Conservation (phyloP, 1,140 invertebrate species). For the Octopus bimaculoides region DNA sequence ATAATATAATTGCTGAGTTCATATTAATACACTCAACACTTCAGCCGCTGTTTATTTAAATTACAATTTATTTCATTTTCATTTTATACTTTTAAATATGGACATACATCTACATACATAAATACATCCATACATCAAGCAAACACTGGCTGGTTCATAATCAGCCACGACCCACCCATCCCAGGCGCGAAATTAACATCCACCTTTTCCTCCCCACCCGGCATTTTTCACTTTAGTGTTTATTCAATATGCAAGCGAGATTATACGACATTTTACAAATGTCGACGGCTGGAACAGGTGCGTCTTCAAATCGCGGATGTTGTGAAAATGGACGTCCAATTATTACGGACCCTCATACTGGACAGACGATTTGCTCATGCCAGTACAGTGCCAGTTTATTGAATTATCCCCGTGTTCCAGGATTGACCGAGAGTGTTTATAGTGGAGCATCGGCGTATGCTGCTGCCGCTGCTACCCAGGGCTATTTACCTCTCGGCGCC, state of each 20-base stretch:
- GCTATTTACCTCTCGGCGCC: conserved; percentile 45
- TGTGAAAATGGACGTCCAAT: conserved; percentile 91
- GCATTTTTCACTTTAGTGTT: no score
- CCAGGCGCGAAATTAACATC: no score
- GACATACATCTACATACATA: no score
- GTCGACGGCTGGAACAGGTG: conserved; percentile 28
- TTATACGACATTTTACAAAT: conserved; percentile 30
- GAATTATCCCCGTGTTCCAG: conserved; percentile 65
- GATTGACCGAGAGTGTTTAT: conserved; percentile 53
- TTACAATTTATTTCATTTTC: no score
- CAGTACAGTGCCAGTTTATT: conserved; percentile 70
- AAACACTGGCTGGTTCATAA: no score
- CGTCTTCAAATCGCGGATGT: conserved; percentile 59
- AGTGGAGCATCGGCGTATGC: conserved; percentile 42
- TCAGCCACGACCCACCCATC: no score
- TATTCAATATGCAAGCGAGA: not conserved
- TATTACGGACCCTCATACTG: conserved; percentile 90
- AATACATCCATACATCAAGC: no score
- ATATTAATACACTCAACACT: no score
- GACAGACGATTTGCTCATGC: conserved; percentile 92
- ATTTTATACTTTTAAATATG: no score
- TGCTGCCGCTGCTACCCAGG: conserved; percentile 44
- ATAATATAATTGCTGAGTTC: no score
- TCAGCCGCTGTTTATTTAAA: no score
- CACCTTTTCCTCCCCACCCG: no score